Evolutionary conservation across 2,113 vertebrate genomes (phyloP).

Genomic region (Sus scrofa): T2T-Sscrofa CM000816.6:41630501-41631000

Average conservation of each 20-base stretch:
- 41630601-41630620: neutral
- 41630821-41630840: constrained; percentile 9
- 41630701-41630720: constrained; percentile 21
- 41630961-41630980: neutral
- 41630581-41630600: neutral
- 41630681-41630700: constrained; percentile 43
- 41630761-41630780: constrained; percentile 37
- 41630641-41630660: constrained; percentile 8
- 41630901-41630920: neutral
- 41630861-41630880: neutral
- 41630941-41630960: neutral
- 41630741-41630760: constrained; percentile 40
- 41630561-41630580: neutral
- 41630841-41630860: neutral
- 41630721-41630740: neutral
- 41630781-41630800: neutral
- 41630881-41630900: neutral
- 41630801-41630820: constrained; percentile 29
- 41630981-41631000: neutral
- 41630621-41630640: neutral
- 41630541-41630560: neutral
- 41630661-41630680: neutral
- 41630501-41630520: neutral
- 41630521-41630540: neutral
- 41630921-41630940: neutral